A percentile compares a stretch with the other conserved stretches of the same genome.
phyloP scores from a whole-genome alignment of 2,888 invertebrate genomes.

The Chrysolina haemoptera region DNA sequence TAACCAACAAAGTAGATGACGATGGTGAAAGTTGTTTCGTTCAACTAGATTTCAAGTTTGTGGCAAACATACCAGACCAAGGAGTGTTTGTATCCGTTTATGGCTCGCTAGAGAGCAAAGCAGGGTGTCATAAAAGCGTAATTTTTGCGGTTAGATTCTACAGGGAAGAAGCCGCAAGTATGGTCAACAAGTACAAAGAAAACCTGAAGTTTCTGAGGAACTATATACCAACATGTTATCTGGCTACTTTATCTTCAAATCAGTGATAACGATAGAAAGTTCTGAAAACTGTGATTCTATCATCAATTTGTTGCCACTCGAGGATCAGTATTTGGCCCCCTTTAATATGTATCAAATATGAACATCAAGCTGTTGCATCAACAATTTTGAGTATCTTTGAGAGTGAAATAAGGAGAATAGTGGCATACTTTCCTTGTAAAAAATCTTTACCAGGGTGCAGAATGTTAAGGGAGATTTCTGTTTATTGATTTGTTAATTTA shows the following conservation, averaged over 20 bases:
- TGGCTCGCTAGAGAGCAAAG: slow-evolving; percentile 36
- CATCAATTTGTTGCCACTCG: no score
- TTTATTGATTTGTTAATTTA: no score
- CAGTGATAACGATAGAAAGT: neutral
- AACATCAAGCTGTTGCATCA: no score
- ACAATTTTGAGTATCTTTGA: no score
- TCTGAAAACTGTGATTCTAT: neutral
- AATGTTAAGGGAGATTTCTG: no score
- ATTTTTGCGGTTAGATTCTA: slow-evolving; percentile 41
- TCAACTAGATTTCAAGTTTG: slow-evolving; percentile 36
- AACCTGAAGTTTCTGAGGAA: slow-evolving; percentile 32
- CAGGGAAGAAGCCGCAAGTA: slow-evolving; percentile 33
- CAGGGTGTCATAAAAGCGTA: neutral
- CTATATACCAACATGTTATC: slow-evolving; percentile 37
- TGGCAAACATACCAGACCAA: slow-evolving; percentile 28
- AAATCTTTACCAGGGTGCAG: no score
- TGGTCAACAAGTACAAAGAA: slow-evolving; percentile 35
- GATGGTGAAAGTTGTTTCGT: slow-evolving; percentile 5
- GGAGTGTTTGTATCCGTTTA: slow-evolving; percentile 37
- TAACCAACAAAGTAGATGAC: slow-evolving; percentile 17
- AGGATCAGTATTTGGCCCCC: no score
- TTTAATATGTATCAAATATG: no score
- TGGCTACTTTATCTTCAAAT: slow-evolving; percentile 4
- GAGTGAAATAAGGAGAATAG: no score
- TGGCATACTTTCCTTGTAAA: no score